Conservation (phyloP, 2,113 vertebrate genomes). For the Campylomormyrus tamandua region DNA sequence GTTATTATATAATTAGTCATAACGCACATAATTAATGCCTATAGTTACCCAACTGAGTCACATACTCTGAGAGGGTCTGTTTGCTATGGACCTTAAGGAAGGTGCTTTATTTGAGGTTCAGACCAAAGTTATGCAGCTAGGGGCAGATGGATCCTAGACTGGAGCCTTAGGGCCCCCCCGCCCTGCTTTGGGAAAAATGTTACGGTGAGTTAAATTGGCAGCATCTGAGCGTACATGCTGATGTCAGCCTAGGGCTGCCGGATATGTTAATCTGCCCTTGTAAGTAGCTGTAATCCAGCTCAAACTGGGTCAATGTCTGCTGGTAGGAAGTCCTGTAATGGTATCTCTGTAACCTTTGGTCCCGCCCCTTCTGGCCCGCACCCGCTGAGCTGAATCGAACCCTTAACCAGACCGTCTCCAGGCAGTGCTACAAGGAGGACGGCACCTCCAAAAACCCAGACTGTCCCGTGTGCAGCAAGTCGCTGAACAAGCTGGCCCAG, state of each 20-base stretch:
- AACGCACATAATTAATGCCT: neutral
- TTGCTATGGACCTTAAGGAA: neutral
- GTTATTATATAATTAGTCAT: neutral
- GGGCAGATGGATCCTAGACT: neutral
- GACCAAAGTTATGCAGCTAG: neutral
- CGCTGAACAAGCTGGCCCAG: slow-evolving; percentile 94
- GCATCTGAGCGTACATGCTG: neutral
- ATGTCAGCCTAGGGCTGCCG: neutral
- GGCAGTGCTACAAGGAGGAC: slow-evolving; percentile 98
- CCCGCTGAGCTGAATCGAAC: neutral
- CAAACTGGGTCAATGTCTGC: neutral
- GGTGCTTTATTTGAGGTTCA: neutral
- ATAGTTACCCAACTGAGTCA: neutral
- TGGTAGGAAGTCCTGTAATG: neutral
- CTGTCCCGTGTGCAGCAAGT: slow-evolving; percentile 98
- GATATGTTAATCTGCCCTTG: neutral
- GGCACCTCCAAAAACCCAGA: slow-evolving; percentile 95
- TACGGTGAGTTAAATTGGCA: neutral
- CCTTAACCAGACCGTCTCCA: slow-evolving; percentile 57
- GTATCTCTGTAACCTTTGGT: neutral
- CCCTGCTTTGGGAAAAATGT: neutral
- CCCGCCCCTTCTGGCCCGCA: neutral
- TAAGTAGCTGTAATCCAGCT: neutral
- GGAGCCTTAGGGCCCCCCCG: neutral
- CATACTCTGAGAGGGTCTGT: neutral